Percentiles rank a stretch among this genome's conserved stretches.
Evolutionary conservation across 1,140 invertebrate genomes (phyloP).

Genomic region (Melipona quadrifasciata): DNA sequence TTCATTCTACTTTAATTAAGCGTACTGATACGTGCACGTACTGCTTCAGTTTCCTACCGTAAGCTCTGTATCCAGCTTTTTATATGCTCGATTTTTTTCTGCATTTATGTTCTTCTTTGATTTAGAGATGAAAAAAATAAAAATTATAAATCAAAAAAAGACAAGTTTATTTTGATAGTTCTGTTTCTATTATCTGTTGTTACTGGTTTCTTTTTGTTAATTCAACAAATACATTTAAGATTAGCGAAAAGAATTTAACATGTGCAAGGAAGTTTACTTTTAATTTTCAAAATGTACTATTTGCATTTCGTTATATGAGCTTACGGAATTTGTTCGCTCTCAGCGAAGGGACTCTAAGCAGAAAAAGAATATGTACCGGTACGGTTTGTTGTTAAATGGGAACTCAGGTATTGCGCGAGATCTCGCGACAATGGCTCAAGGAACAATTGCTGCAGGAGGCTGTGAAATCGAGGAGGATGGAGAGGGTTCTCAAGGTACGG

Average conservation of each 20-base stretch:
- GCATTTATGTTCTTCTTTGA: not conserved
- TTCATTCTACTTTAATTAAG: constrained; percentile 71
- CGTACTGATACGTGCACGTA: constrained; percentile 73
- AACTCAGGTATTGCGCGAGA: constrained; percentile 82
- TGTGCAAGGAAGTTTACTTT: not conserved
- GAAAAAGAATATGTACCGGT: constrained; percentile 54
- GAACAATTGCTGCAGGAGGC: constrained; percentile 76
- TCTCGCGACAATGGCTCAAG: constrained; percentile 80
- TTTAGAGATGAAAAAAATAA: constrained; percentile 29
- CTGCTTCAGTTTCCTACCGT: constrained; percentile 65
- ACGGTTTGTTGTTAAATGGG: constrained; percentile 69
- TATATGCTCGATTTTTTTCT: constrained; percentile 34
- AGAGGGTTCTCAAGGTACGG: constrained; percentile 77
- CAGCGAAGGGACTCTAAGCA: constrained; percentile 55
- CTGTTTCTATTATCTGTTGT: constrained; percentile 55
- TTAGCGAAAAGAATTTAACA: not conserved
- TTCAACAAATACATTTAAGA: not conserved
- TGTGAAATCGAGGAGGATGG: constrained; percentile 79
- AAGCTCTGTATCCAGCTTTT: constrained; percentile 37
- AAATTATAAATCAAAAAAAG: not conserved
- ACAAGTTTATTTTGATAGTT: constrained; percentile 56
- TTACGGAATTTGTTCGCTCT: constrained; percentile 50
- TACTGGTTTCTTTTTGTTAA: constrained; percentile 64
- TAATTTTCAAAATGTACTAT: constrained; percentile 44
- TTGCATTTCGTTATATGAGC: constrained; percentile 59